A percentile compares a stretch with the other conserved stretches of the same genome.
Evolutionary conservation across 2,113 vertebrate species (phyloP).

Genomic region (Bos javanicus): DNA sequence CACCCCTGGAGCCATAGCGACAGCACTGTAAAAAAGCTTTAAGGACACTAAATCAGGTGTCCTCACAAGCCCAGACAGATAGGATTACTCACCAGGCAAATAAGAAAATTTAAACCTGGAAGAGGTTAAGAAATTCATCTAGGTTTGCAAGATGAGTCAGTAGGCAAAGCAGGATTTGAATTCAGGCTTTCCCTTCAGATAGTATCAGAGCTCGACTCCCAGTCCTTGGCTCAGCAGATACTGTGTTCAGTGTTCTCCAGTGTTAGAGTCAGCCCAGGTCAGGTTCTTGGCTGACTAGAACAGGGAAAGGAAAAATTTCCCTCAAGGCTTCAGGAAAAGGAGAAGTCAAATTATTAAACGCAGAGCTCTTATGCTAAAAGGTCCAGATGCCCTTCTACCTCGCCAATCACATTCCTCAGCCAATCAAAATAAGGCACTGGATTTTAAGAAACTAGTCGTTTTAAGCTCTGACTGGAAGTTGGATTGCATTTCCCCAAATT

Average conservation of each 20-base stretch:
- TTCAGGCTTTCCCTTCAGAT: conserved; percentile 50
- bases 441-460: conserved; percentile 31
- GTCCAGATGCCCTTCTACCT: background rate
- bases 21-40: background rate
- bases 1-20: background rate
- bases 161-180: conserved; percentile 42
- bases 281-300: conserved; percentile 60
- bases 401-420: conserved; percentile 46
- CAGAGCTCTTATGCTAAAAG: conserved; percentile 28
- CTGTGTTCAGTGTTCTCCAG: conserved; percentile 15
- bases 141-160: conserved; percentile 2
- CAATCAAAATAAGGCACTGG: conserved; percentile 47
- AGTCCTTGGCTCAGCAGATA: conserved; percentile 15
- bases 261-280: conserved; percentile 63
- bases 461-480: conserved; percentile 18
- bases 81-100: conserved; percentile 15
- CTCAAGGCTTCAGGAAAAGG: conserved; percentile 58
- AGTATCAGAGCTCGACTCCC: background rate
- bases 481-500: conserved; percentile 25
- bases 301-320: conserved; percentile 57
- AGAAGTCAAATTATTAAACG: conserved; percentile 54
- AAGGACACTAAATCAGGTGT: background rate
- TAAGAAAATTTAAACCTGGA: conserved; percentile 35
- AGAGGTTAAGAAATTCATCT: conserved; percentile 37
- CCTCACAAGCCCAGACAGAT: background rate